phyloP scores from a whole-genome alignment of 1,140 invertebrate species.

The Temnothorax nylanderi region DNA sequence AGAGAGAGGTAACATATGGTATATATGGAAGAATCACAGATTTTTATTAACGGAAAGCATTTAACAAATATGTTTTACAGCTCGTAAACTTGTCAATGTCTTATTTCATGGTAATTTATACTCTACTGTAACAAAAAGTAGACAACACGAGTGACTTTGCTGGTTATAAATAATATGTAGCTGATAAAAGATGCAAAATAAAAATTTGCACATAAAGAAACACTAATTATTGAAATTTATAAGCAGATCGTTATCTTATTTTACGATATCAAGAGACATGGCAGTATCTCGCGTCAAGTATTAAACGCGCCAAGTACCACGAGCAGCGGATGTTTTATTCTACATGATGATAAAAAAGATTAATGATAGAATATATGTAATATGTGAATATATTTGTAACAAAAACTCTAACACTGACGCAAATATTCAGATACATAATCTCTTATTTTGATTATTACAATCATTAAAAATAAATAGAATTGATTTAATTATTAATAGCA shows the following conservation, averaged over 20 bases:
- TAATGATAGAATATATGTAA: neutral
- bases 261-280: neutral
- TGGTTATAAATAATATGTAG: conserved; percentile 18
- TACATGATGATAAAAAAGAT: neutral
- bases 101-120: conserved; percentile 23
- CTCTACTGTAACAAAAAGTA: neutral
- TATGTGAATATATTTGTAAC: neutral
- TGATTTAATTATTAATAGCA: neutral
- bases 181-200: neutral
- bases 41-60: neutral
- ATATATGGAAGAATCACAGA: neutral
- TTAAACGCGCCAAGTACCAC: no score
- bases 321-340: neutral
- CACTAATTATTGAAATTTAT: neutral
- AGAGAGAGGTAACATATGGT: neutral
- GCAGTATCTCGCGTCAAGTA: no score
- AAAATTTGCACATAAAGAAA: neutral
- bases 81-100: conserved; percentile 7
- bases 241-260: neutral
- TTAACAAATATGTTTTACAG: conserved; percentile 22
- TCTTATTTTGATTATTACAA: neutral
- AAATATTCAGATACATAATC: neutral
- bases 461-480: neutral
- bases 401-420: neutral
- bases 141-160: neutral